These are phyloP conservation scores for Acropora yongei DNA, from an alignment of 64 coral and sea anemone genomes.

Conservation along the genomic window DNA sequence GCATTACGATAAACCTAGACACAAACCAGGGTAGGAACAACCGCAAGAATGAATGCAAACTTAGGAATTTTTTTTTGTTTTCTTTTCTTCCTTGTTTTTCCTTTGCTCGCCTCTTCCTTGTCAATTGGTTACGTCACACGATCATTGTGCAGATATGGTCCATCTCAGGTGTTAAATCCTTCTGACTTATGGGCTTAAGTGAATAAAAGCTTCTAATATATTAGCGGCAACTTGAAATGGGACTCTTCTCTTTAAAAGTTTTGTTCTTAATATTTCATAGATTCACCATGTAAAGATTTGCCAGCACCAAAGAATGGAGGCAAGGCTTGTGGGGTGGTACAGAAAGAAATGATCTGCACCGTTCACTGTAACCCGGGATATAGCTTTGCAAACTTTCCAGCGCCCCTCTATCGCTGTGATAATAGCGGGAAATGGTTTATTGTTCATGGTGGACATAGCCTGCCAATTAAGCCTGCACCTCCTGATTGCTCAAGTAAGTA, in stretches of 20 bases:
- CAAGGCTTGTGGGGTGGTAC: conserved; percentile 35
- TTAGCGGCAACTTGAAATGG: neutral
- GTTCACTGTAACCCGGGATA: conserved; percentile 61
- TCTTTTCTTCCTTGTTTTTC: no score
- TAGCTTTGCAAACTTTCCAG: neutral
- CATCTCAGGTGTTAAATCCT: no score
- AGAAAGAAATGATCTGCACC: conserved; percentile 51
- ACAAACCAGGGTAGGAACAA: no score
- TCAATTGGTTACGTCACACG: no score
- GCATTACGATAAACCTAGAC: no score
- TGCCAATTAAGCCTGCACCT: neutral
- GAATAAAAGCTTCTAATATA: neutral
- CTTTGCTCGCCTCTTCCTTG: no score
- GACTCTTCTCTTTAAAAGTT: neutral
- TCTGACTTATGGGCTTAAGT: no score
- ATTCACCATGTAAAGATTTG: conserved; percentile 16
- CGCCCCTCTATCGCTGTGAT: conserved; percentile 22
- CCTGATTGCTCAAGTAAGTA: conserved; percentile 71
- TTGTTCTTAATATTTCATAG: conserved; percentile 1
- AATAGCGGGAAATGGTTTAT: conserved; percentile 8
- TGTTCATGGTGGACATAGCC: neutral
- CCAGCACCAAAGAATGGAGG: conserved; percentile 61
- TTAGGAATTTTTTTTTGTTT: no score
- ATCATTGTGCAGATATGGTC: no score
- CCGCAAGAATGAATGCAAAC: no score